phyloP scores from a whole-genome alignment of 2,888 invertebrate species.

The Apodemia duryi region DNA sequence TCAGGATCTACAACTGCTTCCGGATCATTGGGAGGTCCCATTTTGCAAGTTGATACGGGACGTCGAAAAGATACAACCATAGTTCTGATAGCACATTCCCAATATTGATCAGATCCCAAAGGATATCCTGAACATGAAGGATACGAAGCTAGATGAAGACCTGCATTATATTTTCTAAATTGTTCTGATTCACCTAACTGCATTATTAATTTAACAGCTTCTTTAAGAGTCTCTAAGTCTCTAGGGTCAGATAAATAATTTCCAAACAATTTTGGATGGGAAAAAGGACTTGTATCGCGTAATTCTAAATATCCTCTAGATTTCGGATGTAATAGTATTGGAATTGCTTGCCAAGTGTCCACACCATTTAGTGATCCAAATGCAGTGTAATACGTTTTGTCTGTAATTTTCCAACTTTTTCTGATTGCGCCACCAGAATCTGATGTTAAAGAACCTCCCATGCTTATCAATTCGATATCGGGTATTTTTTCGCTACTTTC shows the following conservation, averaged over 20 bases:
- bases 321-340: constrained; percentile 86
- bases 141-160: constrained; percentile 70
- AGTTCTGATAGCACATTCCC: constrained; percentile 83
- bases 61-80: constrained; percentile 79
- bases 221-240: constrained; percentile 79
- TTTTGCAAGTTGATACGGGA: constrained; percentile 83
- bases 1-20: constrained; percentile 83
- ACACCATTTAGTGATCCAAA: constrained; percentile 74
- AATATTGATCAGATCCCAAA: constrained; percentile 82
- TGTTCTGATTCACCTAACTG: constrained; percentile 78
- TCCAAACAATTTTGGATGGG: constrained; percentile 87
- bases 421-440: constrained; percentile 77
- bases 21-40: constrained; percentile 82
- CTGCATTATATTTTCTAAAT: constrained; percentile 78
- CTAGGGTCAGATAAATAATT: constrained; percentile 87
- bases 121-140: constrained; percentile 71
- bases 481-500: constrained; percentile 78
- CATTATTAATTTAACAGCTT: constrained; percentile 81
- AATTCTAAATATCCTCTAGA: constrained; percentile 86
- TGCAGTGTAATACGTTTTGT: constrained; percentile 76
- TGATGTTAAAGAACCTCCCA: constrained; percentile 81
- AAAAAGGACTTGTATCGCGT: constrained; percentile 85
- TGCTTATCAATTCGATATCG: constrained; percentile 82
- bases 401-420: constrained; percentile 76
- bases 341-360: constrained; percentile 83